Conservation (phyloP, 2,888 invertebrate genomes). For the Vandiemenella viatica region DNA sequence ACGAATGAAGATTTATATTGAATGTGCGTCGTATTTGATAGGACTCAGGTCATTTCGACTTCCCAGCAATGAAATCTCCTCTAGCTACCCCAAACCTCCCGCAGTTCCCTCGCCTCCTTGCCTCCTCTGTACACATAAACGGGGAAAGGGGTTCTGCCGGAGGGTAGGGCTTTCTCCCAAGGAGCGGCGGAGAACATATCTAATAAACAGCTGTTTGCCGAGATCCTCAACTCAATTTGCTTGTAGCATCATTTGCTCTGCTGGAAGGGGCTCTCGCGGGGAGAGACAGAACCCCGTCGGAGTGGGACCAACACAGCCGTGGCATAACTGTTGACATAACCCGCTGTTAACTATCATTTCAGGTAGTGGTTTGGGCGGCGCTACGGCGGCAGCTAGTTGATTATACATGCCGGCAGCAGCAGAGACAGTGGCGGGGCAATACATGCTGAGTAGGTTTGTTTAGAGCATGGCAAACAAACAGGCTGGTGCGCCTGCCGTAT, state of each 20-base stretch:
- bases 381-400: background rate
- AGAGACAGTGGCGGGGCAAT: no score
- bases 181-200: background rate
- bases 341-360: background rate
- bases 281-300: background rate
- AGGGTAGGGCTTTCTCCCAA: no score
- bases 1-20: no score
- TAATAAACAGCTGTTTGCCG: constrained; percentile 2
- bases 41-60: no score
- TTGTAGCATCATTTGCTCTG: constrained; percentile 3
- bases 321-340: background rate
- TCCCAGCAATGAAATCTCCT: no score
- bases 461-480: no score
- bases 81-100: no score
- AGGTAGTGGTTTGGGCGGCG: background rate
- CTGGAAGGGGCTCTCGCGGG: background rate
- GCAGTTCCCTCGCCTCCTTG: no score
- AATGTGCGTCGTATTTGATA: no score
- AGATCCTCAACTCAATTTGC: constrained; percentile 1
- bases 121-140: background rate
- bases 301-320: background rate
- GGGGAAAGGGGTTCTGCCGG: background rate
- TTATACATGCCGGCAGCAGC: background rate
- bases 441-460: background rate
- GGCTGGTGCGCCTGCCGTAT: no score